These are phyloP conservation scores for Neopipo cinnamomea DNA, from an alignment of 2,113 vertebrate species.

Conservation along the genomic window DNA sequence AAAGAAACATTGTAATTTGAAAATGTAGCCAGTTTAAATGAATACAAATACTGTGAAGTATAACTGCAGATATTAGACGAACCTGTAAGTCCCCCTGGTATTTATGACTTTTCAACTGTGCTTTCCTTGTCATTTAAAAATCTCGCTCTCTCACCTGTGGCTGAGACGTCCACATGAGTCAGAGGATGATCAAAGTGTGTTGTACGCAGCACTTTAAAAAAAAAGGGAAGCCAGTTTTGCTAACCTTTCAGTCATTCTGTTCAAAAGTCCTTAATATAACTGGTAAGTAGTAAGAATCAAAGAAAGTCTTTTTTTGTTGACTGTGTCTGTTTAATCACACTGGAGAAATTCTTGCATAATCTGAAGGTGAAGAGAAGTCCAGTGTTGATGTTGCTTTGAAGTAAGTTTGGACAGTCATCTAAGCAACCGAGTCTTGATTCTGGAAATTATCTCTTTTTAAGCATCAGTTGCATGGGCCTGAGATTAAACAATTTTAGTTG, in stretches of 20 bases:
- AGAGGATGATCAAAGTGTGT: not conserved
- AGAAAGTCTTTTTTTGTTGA: not conserved
- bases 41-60: not conserved
- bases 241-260: not conserved
- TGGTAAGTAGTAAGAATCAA: not conserved
- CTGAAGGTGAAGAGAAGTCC: not conserved
- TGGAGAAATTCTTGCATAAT: not conserved
- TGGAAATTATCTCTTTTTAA: not conserved
- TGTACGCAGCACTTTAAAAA: not conserved
- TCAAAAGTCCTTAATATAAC: not conserved
- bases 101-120: not conserved
- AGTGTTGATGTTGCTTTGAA: not conserved
- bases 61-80: not conserved
- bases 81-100: not conserved
- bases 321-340: not conserved
- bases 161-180: not conserved
- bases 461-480: not conserved
- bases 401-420: not conserved
- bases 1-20: not conserved
- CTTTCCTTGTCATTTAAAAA: not conserved
- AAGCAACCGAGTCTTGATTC: not conserved
- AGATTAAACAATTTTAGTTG: not conserved
- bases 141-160: not conserved
- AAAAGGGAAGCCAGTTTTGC: not conserved
- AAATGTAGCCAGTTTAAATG: not conserved